Evolutionary conservation across 2,888 invertebrate genomes (phyloP), one percentile per base, ranked within the genome.

Genomic region (Tiliacea aurago): DNA sequence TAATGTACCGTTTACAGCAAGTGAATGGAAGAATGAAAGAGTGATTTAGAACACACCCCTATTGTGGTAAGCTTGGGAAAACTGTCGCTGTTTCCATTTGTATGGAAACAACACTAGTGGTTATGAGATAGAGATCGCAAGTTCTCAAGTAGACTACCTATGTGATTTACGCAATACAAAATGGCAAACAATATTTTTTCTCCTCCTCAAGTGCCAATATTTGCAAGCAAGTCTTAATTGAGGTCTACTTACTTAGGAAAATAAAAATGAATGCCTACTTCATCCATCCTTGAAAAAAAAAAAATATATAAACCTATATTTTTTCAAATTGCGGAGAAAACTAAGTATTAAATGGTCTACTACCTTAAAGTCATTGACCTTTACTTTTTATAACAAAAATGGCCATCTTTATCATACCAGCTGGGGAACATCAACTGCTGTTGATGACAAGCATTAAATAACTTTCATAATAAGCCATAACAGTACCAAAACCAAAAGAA

Each of bases 1-100:
- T 55, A 61, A n/a, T 62, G 15, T n/a, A 76, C 51, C 45, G 28
- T 51, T 76, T 63, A 59, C 45, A 43, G 18, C 23, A 55, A 58
- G 63, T 53, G 61, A 67, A 51, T 75, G 67, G 59, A 68, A 63
- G 49, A 76, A 51, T 64, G 73, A 64, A 56, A 61, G 43, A 78
- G 73, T 67, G 43, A 68, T 73, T 65, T 41, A 78, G 43, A 68
- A 45, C n/a, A 51, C 7, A n/a, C 49, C 4, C 3, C 41, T 58
- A 63, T 78, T 71, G 72, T 67, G 41, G 23, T 69, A 5, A 20
- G 47, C 18, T 62, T 75, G 75, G 61, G 78, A 78, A 78, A 69
- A 65, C 55, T 64, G 63, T 61, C n/a, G 45, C 68, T 51, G 28
- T 73, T 73, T 51, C 45, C 51, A 55, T 64, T 79, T 79, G 68